phyloP scores from a whole-genome alignment of 2,797 vertebrate species.

The Stomatorhinus walkeri region DNA sequence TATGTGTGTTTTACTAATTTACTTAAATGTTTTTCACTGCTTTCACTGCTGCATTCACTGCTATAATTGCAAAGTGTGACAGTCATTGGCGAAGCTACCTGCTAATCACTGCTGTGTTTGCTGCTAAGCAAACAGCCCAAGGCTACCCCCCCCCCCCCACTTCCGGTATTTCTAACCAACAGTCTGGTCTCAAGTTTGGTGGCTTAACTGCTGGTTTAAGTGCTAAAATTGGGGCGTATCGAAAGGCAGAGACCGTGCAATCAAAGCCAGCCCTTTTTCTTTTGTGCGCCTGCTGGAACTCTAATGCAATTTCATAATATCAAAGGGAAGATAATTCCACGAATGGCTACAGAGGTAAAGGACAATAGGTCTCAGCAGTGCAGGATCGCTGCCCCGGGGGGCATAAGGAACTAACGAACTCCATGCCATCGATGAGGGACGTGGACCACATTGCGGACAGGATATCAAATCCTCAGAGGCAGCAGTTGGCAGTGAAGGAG shows the following conservation, averaged over 20 bases:
- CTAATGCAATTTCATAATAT: constrained; percentile 11
- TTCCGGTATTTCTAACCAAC: background rate
- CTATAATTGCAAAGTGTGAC: background rate
- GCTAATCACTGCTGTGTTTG: background rate
- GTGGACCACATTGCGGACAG: constrained; percentile 12
- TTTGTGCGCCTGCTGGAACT: constrained; percentile 6
- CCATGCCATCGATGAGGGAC: background rate
- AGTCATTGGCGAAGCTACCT: background rate
- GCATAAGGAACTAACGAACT: background rate
- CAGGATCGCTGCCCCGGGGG: background rate
- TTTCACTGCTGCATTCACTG: no score
- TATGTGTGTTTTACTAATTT: background rate
- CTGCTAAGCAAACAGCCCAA: background rate
- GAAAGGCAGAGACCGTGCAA: background rate
- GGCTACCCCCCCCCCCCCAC: background rate
- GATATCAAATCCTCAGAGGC: background rate
- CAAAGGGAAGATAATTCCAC: constrained; percentile 21
- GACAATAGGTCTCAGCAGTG: constrained; percentile 14
- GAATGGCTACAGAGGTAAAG: constrained; percentile 18
- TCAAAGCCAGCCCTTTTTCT: background rate
- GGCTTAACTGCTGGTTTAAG: background rate
- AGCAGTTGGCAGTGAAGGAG: background rate
- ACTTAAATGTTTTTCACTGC: background rate
- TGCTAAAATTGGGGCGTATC: constrained; percentile 16
- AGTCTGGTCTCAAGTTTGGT: background rate